These are phyloP conservation scores for Luidia sarsii DNA, from an alignment of 53 echinoderm and acorn worm genomes.

Conservation along the genomic window DNA sequence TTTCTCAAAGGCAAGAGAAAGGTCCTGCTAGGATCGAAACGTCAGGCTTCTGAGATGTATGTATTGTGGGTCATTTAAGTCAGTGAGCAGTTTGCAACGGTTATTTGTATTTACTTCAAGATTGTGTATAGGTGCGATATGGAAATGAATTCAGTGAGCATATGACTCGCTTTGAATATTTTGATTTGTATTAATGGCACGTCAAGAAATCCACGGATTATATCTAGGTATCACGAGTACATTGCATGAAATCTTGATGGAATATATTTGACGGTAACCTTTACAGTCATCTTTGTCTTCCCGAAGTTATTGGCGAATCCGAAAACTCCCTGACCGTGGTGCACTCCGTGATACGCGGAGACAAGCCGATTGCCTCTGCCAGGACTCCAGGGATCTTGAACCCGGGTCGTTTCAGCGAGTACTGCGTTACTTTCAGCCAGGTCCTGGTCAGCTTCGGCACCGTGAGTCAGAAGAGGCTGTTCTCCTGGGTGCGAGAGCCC, in stretches of 20 bases:
- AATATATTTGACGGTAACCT: no score
- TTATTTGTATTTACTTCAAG: no score
- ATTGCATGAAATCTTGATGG: not conserved
- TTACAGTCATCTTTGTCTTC: not conserved
- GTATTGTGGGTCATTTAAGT: no score
- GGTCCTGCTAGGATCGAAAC: no score
- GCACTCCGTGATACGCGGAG: constrained; percentile 5
- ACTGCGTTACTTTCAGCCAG: constrained; percentile 20
- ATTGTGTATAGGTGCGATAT: no score
- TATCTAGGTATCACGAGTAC: not conserved
- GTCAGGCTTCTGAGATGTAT: no score
- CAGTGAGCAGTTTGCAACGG: no score
- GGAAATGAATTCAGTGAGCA: no score
- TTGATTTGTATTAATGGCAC: not conserved
- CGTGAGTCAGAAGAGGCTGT: not conserved
- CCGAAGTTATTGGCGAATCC: constrained; percentile 20
- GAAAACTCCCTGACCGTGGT: constrained; percentile 26
- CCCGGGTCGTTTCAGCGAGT: constrained; percentile 5
- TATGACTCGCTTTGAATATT: no score
- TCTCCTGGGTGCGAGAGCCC: constrained; percentile 14
- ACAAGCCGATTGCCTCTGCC: not conserved
- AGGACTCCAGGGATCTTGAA: constrained; percentile 3
- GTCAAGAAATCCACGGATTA: not conserved
- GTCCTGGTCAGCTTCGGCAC: constrained; percentile 11
- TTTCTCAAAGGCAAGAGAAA: no score